A percentile compares a stretch with the other conserved stretches of the same genome.
Evolutionary conservation across 2,888 invertebrate genomes (phyloP).

Genomic region (Siphonodentalium dalli): DNA sequence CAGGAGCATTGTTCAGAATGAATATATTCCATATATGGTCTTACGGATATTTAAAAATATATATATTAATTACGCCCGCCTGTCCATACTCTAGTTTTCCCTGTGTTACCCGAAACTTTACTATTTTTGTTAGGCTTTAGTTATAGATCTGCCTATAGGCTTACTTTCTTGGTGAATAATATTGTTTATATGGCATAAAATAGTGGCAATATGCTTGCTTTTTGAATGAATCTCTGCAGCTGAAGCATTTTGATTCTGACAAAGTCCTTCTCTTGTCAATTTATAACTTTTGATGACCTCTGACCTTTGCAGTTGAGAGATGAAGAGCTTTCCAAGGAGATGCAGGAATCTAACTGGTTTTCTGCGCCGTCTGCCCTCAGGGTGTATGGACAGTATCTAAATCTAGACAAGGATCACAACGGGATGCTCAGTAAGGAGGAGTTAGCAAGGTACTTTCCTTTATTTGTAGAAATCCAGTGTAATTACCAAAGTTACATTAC

Average conservation of each 20-base stretch:
- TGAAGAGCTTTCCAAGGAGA: conserved; percentile 82
- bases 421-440: conserved; percentile 92
- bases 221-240: background rate
- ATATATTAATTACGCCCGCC: no score
- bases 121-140: background rate
- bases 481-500: no score
- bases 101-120: background rate
- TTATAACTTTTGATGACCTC: background rate
- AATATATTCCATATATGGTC: no score
- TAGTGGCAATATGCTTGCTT: background rate
- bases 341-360: conserved; percentile 75
- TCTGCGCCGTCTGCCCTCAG: conserved; percentile 73
- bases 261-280: background rate
- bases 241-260: no score
- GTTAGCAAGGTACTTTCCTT: conserved; percentile 83
- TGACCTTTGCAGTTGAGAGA: conserved; percentile 73
- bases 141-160: no score
- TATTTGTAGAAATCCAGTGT: no score
- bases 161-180: no score
- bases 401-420: conserved; percentile 92
- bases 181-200: no score
- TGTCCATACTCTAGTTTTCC: no score
- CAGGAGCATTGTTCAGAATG: no score
- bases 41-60: no score
- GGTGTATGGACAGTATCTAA: conserved; percentile 92